Conservation (phyloP, 2,113 vertebrate genomes). For the Tonatia bakeri region DNA sequence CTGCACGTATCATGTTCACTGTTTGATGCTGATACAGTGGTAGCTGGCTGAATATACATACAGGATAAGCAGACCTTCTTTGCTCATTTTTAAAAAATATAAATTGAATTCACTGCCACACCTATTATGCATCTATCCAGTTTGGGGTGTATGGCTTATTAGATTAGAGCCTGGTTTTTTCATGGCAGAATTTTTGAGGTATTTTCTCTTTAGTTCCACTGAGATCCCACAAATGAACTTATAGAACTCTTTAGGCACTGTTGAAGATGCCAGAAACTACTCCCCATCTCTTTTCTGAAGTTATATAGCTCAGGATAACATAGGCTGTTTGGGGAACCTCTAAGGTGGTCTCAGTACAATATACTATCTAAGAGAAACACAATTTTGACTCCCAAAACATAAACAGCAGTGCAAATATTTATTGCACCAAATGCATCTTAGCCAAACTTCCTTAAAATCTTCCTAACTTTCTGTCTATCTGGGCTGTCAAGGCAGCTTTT, state of each 20-base stretch:
- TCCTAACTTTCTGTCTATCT: neutral
- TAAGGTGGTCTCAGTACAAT: neutral
- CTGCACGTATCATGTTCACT: neutral
- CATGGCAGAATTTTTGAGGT: neutral
- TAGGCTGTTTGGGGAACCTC: neutral
- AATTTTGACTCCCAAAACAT: neutral
- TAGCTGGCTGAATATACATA: neutral
- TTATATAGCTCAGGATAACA: neutral
- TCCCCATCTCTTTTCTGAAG: neutral
- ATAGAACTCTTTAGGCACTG: neutral
- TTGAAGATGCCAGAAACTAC: slow-evolving; percentile 13
- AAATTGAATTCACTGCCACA: neutral
- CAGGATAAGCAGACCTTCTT: neutral
- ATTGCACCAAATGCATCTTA: neutral
- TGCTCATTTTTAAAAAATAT: neutral
- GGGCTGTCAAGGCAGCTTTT: neutral
- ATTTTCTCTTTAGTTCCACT: neutral
- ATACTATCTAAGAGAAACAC: neutral
- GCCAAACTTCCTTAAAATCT: neutral
- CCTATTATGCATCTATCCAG: neutral
- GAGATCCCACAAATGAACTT: neutral
- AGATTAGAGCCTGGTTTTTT: neutral
- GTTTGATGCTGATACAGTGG: neutral
- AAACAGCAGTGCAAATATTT: neutral
- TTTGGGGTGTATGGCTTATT: neutral